A percentile compares a stretch with the other conserved stretches of the same genome.
Evolutionary conservation across 1,140 invertebrate species (phyloP).

Genomic region (Lanistes nyassanus): DNA sequence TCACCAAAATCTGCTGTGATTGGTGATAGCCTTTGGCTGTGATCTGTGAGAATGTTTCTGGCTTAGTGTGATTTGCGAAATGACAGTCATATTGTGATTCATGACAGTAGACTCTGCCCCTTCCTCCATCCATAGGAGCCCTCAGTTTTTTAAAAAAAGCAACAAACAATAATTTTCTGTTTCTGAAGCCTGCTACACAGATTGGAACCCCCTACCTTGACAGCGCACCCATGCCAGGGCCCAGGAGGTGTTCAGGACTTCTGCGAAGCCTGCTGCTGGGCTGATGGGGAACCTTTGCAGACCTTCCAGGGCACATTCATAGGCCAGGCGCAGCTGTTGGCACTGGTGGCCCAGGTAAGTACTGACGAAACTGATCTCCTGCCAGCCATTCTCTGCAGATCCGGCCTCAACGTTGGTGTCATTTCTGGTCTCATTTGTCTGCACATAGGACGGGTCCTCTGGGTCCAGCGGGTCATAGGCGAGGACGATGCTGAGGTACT

Average conservation of each 20-base stretch:
- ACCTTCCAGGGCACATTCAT: neutral
- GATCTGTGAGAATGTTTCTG: no score
- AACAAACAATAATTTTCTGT: no score
- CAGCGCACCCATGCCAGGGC: neutral
- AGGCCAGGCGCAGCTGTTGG: neutral
- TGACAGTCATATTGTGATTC: no score
- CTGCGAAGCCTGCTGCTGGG: neutral
- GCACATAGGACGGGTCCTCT: neutral
- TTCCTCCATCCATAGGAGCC: no score
- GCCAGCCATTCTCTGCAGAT: neutral
- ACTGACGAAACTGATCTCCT: neutral
- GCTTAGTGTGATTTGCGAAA: no score
- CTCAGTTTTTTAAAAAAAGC: no score
- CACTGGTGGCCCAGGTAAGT: constrained; percentile 1
- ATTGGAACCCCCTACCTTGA: constrained; percentile 1
- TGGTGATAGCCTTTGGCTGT: no score
- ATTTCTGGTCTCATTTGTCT: neutral
- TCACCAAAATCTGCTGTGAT: no score
- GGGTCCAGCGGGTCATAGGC: constrained; percentile 6
- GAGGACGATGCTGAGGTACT: neutral
- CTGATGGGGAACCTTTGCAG: neutral
- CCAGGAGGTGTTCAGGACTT: neutral
- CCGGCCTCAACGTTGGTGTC: neutral
- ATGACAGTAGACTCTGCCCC: no score
- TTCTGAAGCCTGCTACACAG: no score